phyloP scores from a whole-genome alignment of 2,888 invertebrate species.

The Drosophila paranaensis region DNA sequence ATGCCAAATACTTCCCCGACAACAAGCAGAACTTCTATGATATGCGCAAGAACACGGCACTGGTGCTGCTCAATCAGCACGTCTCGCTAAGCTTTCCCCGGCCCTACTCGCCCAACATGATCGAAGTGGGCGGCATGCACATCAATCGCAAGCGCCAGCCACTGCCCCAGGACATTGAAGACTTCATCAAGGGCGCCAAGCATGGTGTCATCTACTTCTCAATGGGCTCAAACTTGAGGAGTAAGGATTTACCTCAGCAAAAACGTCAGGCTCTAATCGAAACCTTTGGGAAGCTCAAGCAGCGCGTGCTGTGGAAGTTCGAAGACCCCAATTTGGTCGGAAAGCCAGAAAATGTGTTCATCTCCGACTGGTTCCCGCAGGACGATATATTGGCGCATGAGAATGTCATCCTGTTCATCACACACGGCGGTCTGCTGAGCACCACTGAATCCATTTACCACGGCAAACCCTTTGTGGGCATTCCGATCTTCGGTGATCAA shows the following conservation, averaged over 20 bases:
- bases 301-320: conserved; percentile 85
- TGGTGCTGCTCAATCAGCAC: conserved; percentile 83
- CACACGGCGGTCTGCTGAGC: conserved; percentile 86
- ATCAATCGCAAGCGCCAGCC: conserved; percentile 79
- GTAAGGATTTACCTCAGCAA: conserved; percentile 68
- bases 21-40: conserved; percentile 70
- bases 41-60: conserved; percentile 73
- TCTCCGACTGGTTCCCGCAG: conserved; percentile 85
- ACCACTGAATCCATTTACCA: conserved; percentile 85
- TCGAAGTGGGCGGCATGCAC: conserved; percentile 84
- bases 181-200: conserved; percentile 83
- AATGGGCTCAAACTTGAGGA: conserved; percentile 84
- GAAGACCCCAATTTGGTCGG: conserved; percentile 79
- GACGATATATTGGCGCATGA: conserved; percentile 85
- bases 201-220: conserved; percentile 85
- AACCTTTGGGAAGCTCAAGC: conserved; percentile 77
- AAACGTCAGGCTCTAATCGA: conserved; percentile 73
- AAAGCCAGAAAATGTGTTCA: conserved; percentile 81
- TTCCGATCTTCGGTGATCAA: conserved; percentile 86
- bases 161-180: conserved; percentile 81
- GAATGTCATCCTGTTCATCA: conserved; percentile 85
- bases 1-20: conserved; percentile 74
- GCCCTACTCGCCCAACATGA: conserved; percentile 84
- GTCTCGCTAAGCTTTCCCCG: conserved; percentile 81
- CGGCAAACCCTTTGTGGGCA: conserved; percentile 86